Conservation (phyloP, 53 echinoderm and acorn worm genomes). For the Actinopyga echinites region DNA sequence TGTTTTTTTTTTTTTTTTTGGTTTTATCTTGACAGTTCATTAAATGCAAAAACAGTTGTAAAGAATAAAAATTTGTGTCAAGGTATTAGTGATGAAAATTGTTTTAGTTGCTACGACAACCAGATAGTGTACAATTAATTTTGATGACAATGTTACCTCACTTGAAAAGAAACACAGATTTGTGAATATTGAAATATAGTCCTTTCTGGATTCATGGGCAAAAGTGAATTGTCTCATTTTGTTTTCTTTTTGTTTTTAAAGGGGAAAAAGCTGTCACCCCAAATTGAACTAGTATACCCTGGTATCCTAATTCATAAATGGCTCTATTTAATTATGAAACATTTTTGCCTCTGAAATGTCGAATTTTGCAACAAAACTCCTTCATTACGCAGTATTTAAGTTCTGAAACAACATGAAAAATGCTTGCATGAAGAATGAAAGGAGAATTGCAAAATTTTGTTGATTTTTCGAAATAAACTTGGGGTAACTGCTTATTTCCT, state of each 20-base stretch:
- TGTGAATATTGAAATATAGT: slow-evolving; percentile 28
- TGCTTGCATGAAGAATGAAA: too few species aligned
- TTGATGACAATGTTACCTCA: slow-evolving; percentile 44
- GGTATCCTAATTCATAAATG: too few species aligned
- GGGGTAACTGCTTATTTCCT: too few species aligned
- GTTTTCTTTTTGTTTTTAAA: background rate
- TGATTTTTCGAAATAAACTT: too few species aligned
- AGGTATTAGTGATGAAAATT: slow-evolving; percentile 21
- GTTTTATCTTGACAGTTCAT: slow-evolving; percentile 10
- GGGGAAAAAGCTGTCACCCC: too few species aligned
- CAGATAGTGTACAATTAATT: slow-evolving; percentile 38
- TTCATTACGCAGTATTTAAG: too few species aligned
- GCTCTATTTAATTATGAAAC: too few species aligned
- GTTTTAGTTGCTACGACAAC: slow-evolving; percentile 26
- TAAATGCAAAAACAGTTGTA: background rate
- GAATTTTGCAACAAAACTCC: too few species aligned
- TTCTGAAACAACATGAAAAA: too few species aligned
- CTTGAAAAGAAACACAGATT: slow-evolving; percentile 36
- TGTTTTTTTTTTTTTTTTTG: background rate
- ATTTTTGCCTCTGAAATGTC: too few species aligned
- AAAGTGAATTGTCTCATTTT: background rate
- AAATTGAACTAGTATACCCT: too few species aligned
- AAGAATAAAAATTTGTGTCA: slow-evolving; percentile 26
- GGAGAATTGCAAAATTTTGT: too few species aligned
- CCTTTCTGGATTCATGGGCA: slow-evolving; percentile 16